These are phyloP conservation scores for Morpho deidamia DNA, from an alignment of 2,888 invertebrate species.

Conservation along the genomic window DNA sequence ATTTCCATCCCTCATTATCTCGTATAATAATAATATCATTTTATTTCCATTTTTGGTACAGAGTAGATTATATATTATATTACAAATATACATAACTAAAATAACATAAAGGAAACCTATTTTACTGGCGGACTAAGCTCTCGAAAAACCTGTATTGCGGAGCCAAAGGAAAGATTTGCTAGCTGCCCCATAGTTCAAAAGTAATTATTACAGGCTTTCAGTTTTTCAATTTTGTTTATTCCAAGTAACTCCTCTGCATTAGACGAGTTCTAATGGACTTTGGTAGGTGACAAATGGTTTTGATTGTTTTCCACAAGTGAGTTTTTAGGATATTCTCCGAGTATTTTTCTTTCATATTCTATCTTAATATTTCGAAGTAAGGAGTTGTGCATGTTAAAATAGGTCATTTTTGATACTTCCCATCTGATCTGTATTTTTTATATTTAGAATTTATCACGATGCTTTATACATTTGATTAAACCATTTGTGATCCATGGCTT, in stretches of 20 bases:
- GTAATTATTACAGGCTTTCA: constrained; percentile 1
- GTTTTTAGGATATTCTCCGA: constrained; percentile 16
- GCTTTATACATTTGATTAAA: not conserved
- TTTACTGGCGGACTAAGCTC: no score
- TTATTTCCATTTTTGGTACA: no score
- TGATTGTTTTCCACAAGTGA: constrained; percentile 19
- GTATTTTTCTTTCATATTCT: constrained; percentile 12
- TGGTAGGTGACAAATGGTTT: constrained; percentile 7
- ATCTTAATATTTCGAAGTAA: not conserved
- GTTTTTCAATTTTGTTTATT: not conserved
- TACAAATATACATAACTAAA: no score
- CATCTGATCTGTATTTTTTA: not conserved
- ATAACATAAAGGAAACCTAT: no score
- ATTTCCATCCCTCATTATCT: no score
- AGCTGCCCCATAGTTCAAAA: constrained; percentile 2
- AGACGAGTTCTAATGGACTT: not conserved
- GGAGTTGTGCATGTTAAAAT: constrained; percentile 3
- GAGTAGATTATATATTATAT: no score
- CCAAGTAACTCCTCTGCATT: not conserved
- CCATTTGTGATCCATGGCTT: constrained; percentile 14
- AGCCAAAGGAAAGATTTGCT: no score
- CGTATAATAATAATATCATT: no score
- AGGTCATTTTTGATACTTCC: constrained; percentile 2
- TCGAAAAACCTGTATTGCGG: no score
- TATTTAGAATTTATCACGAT: constrained; percentile 4